Evolutionary conservation across 1,140 invertebrate species (phyloP).

Genomic region (Drosophila azteca): DNA sequence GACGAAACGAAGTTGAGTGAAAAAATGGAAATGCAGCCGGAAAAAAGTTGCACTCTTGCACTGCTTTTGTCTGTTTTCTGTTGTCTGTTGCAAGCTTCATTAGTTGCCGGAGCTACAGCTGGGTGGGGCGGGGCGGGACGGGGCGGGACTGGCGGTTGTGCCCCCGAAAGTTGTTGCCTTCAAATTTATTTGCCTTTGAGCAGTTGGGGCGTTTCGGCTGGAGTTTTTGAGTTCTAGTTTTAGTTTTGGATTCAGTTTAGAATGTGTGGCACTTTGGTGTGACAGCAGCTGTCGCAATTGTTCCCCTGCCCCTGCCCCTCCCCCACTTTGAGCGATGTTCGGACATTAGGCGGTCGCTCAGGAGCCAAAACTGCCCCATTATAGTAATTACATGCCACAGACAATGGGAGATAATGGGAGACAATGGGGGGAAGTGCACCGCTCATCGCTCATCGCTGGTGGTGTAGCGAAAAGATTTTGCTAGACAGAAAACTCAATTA

Average conservation of each 20-base stretch:
- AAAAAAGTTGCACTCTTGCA: conserved; percentile 12
- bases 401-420: too few relatives aligned
- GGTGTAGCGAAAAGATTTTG: too few relatives aligned
- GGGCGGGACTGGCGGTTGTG: neutral
- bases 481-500: neutral
- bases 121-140: too few relatives aligned
- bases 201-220: neutral
- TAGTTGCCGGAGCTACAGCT: conserved; percentile 21
- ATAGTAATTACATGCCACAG: too few relatives aligned
- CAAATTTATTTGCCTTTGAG: conserved; percentile 34
- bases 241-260: neutral
- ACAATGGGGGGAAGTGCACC: too few relatives aligned
- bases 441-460: too few relatives aligned
- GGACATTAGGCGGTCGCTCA: neutral
- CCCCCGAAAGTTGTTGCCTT: conserved; percentile 21
- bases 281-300: conserved; percentile 32
- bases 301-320: neutral
- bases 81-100: conserved; percentile 58
- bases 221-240: neutral
- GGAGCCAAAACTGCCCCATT: neutral
- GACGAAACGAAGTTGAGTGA: conserved; percentile 41
- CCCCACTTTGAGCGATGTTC: too few relatives aligned
- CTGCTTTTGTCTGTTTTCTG: conserved; percentile 4
- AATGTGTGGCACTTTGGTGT: conserved; percentile 42
- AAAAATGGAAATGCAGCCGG: conserved; percentile 39